Base-by-base conservation (phyloP, 2,113 vertebrate species). In the Irena cyanogastra region DNA sequence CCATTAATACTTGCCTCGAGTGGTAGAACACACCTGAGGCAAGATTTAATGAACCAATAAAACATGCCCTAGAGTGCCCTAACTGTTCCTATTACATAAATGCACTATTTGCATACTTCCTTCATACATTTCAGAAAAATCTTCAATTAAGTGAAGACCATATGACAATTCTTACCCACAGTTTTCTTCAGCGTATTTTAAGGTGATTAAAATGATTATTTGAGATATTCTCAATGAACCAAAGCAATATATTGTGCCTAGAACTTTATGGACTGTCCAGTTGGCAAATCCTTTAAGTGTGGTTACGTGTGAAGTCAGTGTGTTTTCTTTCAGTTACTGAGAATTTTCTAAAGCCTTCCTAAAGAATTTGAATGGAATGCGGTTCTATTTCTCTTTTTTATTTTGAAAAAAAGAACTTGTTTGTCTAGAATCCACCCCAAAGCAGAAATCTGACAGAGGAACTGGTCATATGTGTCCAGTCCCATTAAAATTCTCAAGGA, bases 31-130 rank as follows among this genome's bases (percentile, higher is more conserved):
- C 89, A 98, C 98, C 98, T 97, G 96, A 98, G 98, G 98, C 97
- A 97, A 97, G 94, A 97, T 97, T 98, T 98, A 98, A 98, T 98
- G 98, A 98, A 98, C 96, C 97, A 98, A 97, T 98, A 98, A 98
- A 98, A 97, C 97, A 97, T 97, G 97, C 97, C 97, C 97, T 94
- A 91, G 93, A 97, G 97, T 97, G 93, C 87, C 97, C 93, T 97
- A 97, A 97, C 97, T 85, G 94, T 97, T 97, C 96, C 95, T 97
- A 87, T 97, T 98, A 97, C 91, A 97, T 97, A 98, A 98, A 97
- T 89, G 94, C 88, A 93, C 93, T 97, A 77, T 97, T 98, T 98
- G 97, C 97, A 96, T 96, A 93, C 89, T 97, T 89, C 84, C 90
- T 97, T 96, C 96, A 87, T 97, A 91, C 30, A 50, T 93, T 97